Evolutionary conservation across 2,797 vertebrate genomes (phyloP).

Genomic region (Trachops cirrhosus): DNA sequence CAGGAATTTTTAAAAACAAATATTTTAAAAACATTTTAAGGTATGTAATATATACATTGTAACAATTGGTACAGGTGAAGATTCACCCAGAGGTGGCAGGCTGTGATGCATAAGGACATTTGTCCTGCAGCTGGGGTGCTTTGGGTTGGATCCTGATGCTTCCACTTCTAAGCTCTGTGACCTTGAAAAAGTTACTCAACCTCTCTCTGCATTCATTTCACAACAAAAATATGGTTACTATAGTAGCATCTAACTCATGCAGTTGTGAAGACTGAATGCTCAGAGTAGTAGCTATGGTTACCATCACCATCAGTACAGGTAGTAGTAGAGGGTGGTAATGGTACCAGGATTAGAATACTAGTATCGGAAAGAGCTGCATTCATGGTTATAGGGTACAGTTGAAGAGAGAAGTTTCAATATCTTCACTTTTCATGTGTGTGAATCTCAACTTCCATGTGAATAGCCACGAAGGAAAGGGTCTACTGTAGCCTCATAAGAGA

Average conservation of each 20-base stretch:
- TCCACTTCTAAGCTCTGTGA: neutral
- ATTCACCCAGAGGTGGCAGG: neutral
- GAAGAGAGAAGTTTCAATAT: neutral
- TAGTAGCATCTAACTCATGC: neutral
- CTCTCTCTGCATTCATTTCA: neutral
- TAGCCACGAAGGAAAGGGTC: neutral
- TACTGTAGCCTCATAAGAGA: neutral
- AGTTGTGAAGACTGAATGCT: neutral
- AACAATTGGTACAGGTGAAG: neutral
- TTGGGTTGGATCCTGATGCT: neutral
- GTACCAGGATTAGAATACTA: neutral
- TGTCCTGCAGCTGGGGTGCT: neutral
- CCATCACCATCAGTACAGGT: no score
- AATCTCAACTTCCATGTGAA: neutral
- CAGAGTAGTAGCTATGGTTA: neutral
- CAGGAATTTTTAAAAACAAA: neutral
- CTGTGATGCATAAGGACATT: neutral
- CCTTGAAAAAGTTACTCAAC: neutral
- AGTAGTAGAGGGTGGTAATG: neutral
- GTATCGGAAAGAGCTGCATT: neutral
- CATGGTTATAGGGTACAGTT: fast-evolving
- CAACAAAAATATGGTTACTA: neutral
- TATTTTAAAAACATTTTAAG: neutral
- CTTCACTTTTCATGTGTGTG: neutral
- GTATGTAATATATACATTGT: neutral